These are phyloP conservation scores for Aspidoscelis tigris DNA, from an alignment of 2,113 vertebrate genomes.

Conservation along the genomic window DNA sequence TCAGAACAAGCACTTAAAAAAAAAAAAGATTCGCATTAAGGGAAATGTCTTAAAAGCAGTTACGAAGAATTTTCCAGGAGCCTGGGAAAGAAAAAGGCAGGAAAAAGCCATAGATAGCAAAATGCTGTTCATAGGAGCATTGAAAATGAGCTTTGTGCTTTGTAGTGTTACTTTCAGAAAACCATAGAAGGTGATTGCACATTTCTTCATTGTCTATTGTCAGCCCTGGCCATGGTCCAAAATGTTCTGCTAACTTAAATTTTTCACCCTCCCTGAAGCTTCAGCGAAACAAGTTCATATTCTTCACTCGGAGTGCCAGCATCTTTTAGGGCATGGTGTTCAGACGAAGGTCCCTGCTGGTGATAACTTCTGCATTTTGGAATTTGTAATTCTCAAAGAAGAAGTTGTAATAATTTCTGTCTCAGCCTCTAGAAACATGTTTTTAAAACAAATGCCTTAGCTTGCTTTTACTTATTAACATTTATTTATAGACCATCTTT, in stretches of 20 bases:
- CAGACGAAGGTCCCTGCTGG: background rate
- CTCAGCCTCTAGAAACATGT: background rate
- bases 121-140: slow-evolving; percentile 52
- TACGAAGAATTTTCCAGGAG: slow-evolving; percentile 65
- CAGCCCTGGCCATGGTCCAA: slow-evolving; percentile 53
- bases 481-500: too few relatives aligned
- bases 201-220: slow-evolving; percentile 56
- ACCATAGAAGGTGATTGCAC: slow-evolving; percentile 12
- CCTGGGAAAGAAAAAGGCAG: slow-evolving; percentile 54
- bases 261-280: slow-evolving; percentile 43
- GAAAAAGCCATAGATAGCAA: slow-evolving; percentile 36
- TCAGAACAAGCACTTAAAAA: slow-evolving; percentile 70
- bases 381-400: background rate
- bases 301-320: slow-evolving; percentile 40
- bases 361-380: background rate
- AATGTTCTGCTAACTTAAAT: slow-evolving; percentile 64
- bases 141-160: slow-evolving; percentile 53
- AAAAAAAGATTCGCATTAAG: slow-evolving; percentile 44
- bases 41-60: slow-evolving; percentile 69
- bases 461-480: too few relatives aligned
- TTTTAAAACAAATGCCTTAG: too few relatives aligned
- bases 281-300: slow-evolving; percentile 52
- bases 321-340: fast-evolving
- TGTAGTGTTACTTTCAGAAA: slow-evolving; percentile 57
- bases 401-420: background rate